Base-by-base conservation (phyloP, 2,113 vertebrate genomes). In the Oreochromis niloticus region DNA sequence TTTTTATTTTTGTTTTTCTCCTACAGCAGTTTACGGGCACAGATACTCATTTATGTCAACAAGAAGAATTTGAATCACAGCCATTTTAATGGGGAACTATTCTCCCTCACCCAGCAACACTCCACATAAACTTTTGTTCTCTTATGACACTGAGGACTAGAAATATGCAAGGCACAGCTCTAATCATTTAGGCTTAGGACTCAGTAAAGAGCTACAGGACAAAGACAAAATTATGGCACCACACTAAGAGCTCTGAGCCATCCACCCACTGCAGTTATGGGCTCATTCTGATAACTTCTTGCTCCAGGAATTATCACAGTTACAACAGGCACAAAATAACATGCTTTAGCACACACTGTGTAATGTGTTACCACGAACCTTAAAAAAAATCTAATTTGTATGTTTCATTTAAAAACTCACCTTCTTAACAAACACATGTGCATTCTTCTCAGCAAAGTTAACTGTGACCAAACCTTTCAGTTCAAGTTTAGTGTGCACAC, bases 361-460 rank as follows among this genome's bases (percentile, higher is more conserved):
- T 30, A 32, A 50, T 50, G 46, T 13, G 27, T 12, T 50, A 50
- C 43, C 27, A 50, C 30, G 1, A 61, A 61, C 3, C 57, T 59
- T 16, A 32, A 27, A 78, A 0, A 19, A 19, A 19, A 13, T 3
- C 19, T 1, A 1, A 41, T 55, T 11, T 55, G 54, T 24, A 24
- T 55, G 43, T 30, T 75, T 75, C 9, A 50, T 50, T 52, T 52
- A 12, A 78, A 52, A 32, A 52, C 10, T 52, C 17, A 12, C 6
- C 6, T 52, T 75, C 6, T 0, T 12, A 0, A 52, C 11, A 66
- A 66, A 66, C 34, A 63, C 6, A 6, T 12, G 10, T 78, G 9
- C 16, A 50, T 19, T 78, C 46, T 50, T 78, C 10, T 48, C 71
- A 50, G 16, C 71, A 75, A 50, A 50, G 71, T 32, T 3, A 27